Evolutionary conservation across 2,113 vertebrate genomes (phyloP), one percentile per base, ranked within the genome.

Genomic region (Nymphicus hollandicus): DNA sequence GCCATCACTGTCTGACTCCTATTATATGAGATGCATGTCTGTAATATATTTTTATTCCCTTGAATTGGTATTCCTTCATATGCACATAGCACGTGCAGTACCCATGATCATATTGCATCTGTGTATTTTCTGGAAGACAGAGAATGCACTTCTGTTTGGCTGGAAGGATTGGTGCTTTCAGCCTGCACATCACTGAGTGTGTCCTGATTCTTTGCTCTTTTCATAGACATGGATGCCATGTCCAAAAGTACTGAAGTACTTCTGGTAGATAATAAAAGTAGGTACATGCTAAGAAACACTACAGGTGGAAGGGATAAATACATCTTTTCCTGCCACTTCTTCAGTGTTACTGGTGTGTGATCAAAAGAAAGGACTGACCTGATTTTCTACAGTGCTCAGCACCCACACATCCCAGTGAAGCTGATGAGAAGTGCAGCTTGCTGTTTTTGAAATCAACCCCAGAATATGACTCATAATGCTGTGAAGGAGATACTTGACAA

Each of bases 301-400:
- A 61, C 37, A 68, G 69, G 47, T 79, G 37, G 56, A 90, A 95
- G 31, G 56, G 56, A 69, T 88, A 84, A 93, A 49, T 60, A 63
- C 33, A 1, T 76, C 69, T 90, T 86, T 72, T 46, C 56, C 85
- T 96, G 84, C n/a, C 87, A 69, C 20, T 84, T 76, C 49, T 71
- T 79, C 49, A 87, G 66, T 82, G n/a, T 52, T 86, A 46, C 16
- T 72, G 61, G 77, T 88, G 18, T 84, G 31, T 89, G 90, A 95
- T 96, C 91, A 94, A 94, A 96, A 96, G 88, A 50, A 86, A 94
- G 78, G 73, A 50, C 81, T 96, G 93, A 94, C 93, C 96, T 96
- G 77, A 87, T 95, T 96, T 97, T 95, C 88, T 0, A 3, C 88
- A 84, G 60, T 55, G 69, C 72, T 94, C 82, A 94, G 96, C 93